Evolutionary conservation across 2,797 vertebrate species (phyloP), one percentile per base, ranked within the genome.

Genomic region (Cottoperca gobio): DNA sequence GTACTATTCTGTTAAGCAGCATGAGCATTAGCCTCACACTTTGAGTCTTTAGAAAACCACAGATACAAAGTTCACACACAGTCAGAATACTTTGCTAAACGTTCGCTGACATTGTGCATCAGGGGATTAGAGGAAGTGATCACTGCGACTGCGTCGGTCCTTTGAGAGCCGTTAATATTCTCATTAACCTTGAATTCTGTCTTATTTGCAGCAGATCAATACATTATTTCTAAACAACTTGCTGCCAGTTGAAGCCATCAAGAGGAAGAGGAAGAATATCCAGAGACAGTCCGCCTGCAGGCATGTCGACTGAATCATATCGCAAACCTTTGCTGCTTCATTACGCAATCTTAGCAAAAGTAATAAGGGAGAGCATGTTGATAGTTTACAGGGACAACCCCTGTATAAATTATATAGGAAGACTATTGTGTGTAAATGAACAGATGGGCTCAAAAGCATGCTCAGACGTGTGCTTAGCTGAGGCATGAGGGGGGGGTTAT

Each of bases 271-370:
- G 35, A n/a, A 60, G 26, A 42, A 70, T 40, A 61, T 64, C 62
- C 59, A n/a, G 52, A 82, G 60, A 81, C 35, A 33, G 14, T 17
- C 26, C 16, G 80, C 81, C 83, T 70, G 79, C 70, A 71, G 78
- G 71, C 52, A 40, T 67, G 81, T 80, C n/a, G n/a, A 54, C 67
- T 64, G 71, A 84, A 77, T 78, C 50, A 50, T 61, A 81, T 87
- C 82, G 69, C 60, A 77, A 72, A 78, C 46, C 48, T 53, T 49
- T 49, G 33, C 63, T 45, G 78, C 75, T 79, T 85, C 82, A 87
- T 87, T 85, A 80, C 61, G 60, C 82, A 84, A 50, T 75, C 84
- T 71, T 58, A 64, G 63, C 71, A 81, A 69, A 85, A 71, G 53
- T 72, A 84, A 79, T 78, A 76, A 68, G 54, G 49, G 26, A 45